A percentile compares a stretch with the other conserved stretches of the same genome.
These are phyloP conservation scores for Peromyscus maniculatus DNA, from an alignment of 2,113 vertebrate genomes.

Conservation along the genomic window DNA sequence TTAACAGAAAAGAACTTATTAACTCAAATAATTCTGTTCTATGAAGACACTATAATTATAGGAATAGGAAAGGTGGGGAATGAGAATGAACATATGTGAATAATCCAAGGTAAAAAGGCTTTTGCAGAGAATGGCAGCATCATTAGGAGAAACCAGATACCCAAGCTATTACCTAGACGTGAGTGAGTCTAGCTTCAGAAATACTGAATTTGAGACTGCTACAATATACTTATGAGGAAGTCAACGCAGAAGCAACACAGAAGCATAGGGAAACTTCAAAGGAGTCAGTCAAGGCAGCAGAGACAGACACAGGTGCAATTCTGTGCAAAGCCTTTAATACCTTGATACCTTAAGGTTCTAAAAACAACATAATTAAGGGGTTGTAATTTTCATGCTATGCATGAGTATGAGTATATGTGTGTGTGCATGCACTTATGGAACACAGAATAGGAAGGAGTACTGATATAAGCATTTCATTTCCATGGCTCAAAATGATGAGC, in stretches of 20 bases:
- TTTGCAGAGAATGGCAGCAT: not conserved
- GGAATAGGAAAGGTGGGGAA: not conserved
- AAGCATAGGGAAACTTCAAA: not conserved
- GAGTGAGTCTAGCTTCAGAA: constrained; percentile 12
- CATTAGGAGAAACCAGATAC: constrained; percentile 39
- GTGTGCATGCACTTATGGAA: not conserved
- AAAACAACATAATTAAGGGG: constrained; percentile 26
- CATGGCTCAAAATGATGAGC: not conserved
- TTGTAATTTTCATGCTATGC: not conserved
- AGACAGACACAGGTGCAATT: not conserved
- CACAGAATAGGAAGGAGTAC: not conserved
- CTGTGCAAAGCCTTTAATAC: not conserved
- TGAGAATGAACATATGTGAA: not conserved
- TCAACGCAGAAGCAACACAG: not conserved
- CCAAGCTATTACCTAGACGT: not conserved
- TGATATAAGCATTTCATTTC: constrained; percentile 52
- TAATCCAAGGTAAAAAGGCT: not conserved
- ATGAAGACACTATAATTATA: constrained; percentile 41
- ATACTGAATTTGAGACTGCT: not conserved
- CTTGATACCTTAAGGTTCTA: not conserved
- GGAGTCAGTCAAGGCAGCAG: not conserved
- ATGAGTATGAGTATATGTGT: not conserved
- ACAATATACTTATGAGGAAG: not conserved
- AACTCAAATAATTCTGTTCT: constrained; percentile 24
- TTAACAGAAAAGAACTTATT: constrained; percentile 2